Evolutionary conservation across 2,113 vertebrate genomes (phyloP), one percentile per base, ranked within the genome.

Genomic region (Ascaphus truei): DNA sequence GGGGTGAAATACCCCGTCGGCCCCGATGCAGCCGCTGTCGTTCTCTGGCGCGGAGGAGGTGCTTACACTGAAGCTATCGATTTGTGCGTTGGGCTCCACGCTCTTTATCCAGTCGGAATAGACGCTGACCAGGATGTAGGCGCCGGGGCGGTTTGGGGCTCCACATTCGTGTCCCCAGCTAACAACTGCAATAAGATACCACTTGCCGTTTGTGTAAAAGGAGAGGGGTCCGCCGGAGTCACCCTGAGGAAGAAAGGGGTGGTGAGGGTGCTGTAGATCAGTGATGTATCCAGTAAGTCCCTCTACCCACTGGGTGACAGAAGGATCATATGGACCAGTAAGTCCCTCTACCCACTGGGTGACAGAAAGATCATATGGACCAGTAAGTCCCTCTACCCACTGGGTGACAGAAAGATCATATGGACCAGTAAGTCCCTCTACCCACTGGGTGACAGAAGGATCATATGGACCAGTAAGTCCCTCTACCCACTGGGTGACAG

Each of bases 171-270:
- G 4, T 2, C 81, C 81, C 76, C 80, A 86, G 55, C 83, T 86
- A 68, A 84, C 74, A 0, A 88, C 31, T 5, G 84, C 83, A 1
- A 75, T 41, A 62, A 83, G 86, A 61, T 77, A 80, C 84, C 84
- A 84, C 4, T 63, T 25, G 0, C 29, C 62, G 0, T 72, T 27
- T 61, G 26, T 41, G 1, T 75, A 27, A 0, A 85, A 88, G 51
- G 69, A 58, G 52, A 88, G 36, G 3, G 85, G 83, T 7, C 85
- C 85, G 0, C 86, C 86, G 0, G 86, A 85, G 63, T 87, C 85
- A 3, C 84, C 85, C 84, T 85, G 75, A 9, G 55, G 53, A 61
- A 31, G 13, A 34, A 5, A 20, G 41, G 51, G 10, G 3, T 23
- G n/a, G n/a, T n/a, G n/a, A n/a, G n/a, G n/a, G n/a, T n/a, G n/a